Conservation (phyloP, 2,888 invertebrate genomes). For the Bimastos eiseni region DNA sequence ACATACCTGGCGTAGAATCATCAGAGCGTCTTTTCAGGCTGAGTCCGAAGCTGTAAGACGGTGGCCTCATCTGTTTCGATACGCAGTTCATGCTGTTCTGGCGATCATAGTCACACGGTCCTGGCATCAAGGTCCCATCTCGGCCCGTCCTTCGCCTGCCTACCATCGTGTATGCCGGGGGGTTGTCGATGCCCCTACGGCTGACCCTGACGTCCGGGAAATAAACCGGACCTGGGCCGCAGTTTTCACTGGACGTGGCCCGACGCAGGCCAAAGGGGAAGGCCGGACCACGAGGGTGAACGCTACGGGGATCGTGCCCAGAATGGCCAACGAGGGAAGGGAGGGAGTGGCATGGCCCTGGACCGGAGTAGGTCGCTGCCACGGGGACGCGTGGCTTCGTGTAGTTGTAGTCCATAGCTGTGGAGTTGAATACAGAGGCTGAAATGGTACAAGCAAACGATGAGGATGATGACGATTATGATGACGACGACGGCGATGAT, state of each 20-base stretch:
- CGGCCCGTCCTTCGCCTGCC: no score
- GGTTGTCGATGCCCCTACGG: constrained; percentile 55
- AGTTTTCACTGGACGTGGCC: constrained; percentile 34
- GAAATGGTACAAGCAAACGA: background rate
- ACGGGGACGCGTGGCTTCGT: constrained; percentile 51
- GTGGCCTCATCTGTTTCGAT: constrained; percentile 49
- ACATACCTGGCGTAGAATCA: constrained; percentile 58
- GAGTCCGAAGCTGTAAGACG: constrained; percentile 58
- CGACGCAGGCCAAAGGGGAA: constrained; percentile 47
- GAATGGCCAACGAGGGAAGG: constrained; percentile 48
- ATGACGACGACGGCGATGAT: no score
- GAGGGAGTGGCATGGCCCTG: constrained; percentile 50
- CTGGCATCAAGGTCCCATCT: no score
- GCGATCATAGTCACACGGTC: no score
- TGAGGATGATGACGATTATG: no score
- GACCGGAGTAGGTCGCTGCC: constrained; percentile 50
- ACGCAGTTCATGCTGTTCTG: constrained; percentile 36
- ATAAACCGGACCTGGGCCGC: constrained; percentile 44
- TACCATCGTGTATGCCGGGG: constrained; percentile 56
- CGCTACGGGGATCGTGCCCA: constrained; percentile 49
- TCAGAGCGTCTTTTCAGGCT: constrained; percentile 51
- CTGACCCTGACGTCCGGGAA: constrained; percentile 45
- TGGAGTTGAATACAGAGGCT: no score
- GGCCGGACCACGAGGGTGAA: constrained; percentile 46
- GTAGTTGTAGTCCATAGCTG: constrained; percentile 47